Conservation (phyloP, 1,140 invertebrate species). For the Cheumatopsyche charites region DNA sequence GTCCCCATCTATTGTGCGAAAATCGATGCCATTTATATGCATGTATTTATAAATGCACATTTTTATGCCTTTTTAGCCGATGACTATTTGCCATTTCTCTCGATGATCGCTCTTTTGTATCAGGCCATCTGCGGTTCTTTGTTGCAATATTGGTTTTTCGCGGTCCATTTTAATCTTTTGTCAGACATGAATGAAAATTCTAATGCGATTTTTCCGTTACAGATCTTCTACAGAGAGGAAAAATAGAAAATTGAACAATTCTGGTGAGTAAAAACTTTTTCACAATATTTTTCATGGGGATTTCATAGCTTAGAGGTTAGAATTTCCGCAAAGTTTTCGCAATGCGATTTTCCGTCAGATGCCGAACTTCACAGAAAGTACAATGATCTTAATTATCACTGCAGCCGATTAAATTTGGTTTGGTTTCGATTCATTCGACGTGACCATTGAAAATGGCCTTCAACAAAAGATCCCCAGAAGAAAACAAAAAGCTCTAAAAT, state of each 20-base stretch:
- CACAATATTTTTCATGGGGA: background rate
- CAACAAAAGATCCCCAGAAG: too few relatives aligned
- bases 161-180: conserved; percentile 11
- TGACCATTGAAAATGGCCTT: too few relatives aligned
- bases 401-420: background rate
- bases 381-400: conserved; percentile 10
- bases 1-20: background rate
- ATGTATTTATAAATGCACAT: background rate
- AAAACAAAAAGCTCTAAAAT: too few relatives aligned
- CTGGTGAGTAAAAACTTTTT: background rate
- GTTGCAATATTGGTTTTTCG: background rate
- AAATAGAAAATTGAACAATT: background rate
- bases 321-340: background rate
- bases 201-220: background rate
- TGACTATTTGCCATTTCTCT: background rate
- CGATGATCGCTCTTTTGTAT: background rate
- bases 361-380: background rate
- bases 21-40: background rate
- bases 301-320: background rate
- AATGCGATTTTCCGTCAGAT: background rate
- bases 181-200: background rate
- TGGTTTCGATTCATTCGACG: too few relatives aligned
- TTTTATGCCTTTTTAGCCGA: too few relatives aligned
- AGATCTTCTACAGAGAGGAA: background rate
- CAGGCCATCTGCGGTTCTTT: background rate